A percentile compares a stretch with the other conserved stretches of the same genome.
These are phyloP conservation scores for Erethizon dorsatum DNA, from an alignment of 2,797 vertebrate genomes.

Conservation along the genomic window DNA sequence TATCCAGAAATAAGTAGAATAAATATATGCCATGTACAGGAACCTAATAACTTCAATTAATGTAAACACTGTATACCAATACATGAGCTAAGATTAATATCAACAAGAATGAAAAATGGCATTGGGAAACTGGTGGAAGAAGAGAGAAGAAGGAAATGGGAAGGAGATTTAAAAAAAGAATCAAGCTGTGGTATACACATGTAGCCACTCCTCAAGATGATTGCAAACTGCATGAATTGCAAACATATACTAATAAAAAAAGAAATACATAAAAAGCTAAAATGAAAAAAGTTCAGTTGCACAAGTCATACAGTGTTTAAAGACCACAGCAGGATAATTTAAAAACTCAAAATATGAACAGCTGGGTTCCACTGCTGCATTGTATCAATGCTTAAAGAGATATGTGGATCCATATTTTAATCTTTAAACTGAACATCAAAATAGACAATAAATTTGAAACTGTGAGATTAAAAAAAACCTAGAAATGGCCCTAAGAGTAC, in stretches of 20 bases:
- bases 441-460: background rate
- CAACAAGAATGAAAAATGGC: background rate
- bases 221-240: background rate
- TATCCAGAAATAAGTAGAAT: background rate
- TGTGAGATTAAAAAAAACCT: background rate
- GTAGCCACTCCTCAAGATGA: background rate
- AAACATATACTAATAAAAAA: background rate
- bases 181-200: background rate
- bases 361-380: background rate
- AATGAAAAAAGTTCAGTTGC: background rate
- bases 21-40: background rate
- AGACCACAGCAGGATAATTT: background rate
- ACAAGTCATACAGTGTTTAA: background rate
- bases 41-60: background rate
- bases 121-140: background rate
- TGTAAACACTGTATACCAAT: background rate
- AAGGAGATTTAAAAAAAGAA: background rate
- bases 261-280: background rate
- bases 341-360: constrained; percentile 28
- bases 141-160: background rate
- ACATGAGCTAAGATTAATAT: background rate
- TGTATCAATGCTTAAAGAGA: background rate
- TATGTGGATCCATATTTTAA: constrained; percentile 5
- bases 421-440: constrained; percentile 7
- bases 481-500: background rate